Evolutionary conservation across 2,113 vertebrate species (phyloP).

Genomic region (Prunella fulvescens): DNA sequence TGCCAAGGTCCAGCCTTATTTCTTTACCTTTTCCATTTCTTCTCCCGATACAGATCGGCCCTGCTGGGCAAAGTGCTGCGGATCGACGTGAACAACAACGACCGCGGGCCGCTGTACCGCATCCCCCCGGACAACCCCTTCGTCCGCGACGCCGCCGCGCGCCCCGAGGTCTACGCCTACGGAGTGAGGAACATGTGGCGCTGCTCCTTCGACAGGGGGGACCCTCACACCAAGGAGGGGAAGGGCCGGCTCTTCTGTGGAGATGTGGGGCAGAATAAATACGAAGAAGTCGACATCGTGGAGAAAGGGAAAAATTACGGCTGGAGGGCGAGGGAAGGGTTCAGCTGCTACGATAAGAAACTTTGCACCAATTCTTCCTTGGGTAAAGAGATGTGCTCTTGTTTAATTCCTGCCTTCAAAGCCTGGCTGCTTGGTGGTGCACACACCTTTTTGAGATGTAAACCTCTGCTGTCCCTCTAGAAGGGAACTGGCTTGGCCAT

Average conservation of each 20-base stretch:
- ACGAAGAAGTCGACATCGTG: slow-evolving; percentile 90
- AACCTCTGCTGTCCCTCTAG: not conserved
- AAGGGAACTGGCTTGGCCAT: not conserved
- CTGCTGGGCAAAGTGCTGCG: slow-evolving; percentile 94
- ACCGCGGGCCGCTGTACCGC: slow-evolving; percentile 80
- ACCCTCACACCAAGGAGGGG: slow-evolving; percentile 79
- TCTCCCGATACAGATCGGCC: slow-evolving; percentile 75
- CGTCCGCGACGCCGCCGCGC: slow-evolving; percentile 70
- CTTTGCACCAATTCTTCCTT: slow-evolving; percentile 89
- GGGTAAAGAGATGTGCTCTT: slow-evolving; percentile 69
- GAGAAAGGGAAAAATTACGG: slow-evolving; percentile 91
- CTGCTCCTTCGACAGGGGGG: slow-evolving; percentile 91
- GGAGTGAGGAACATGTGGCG: slow-evolving; percentile 98
- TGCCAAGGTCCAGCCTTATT: not conserved
- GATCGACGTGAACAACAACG: slow-evolving; percentile 83
- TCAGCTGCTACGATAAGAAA: slow-evolving; percentile 94
- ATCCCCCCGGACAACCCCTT: slow-evolving; percentile 92
- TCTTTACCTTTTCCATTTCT: not conserved
- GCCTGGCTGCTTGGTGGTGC: not conserved
- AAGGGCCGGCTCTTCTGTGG: slow-evolving; percentile 93
- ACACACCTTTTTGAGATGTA: not conserved
- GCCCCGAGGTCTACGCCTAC: slow-evolving; percentile 89
- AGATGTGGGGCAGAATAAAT: slow-evolving; percentile 96
- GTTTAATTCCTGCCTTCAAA: not conserved
- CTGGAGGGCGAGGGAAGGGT: slow-evolving; percentile 94